Evolutionary conservation across 30 jellyfish, hydroid and myxozoan species (phyloP).

Genomic region (Turritopsis rubra): DNA sequence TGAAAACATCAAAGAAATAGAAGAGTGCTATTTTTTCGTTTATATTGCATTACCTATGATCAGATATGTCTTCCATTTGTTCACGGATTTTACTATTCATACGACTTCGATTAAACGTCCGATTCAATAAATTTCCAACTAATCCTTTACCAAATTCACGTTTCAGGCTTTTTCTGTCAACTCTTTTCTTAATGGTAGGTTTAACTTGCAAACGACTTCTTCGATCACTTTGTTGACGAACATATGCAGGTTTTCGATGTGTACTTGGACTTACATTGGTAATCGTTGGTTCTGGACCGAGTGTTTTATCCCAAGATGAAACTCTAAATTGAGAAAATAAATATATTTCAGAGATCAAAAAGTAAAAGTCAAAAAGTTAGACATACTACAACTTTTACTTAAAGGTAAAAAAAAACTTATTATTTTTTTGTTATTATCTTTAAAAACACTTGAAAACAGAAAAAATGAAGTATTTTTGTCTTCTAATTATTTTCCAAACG

Average conservation of each 20-base stretch:
- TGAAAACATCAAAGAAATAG: too few species aligned
- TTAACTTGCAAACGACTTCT: slow-evolving; percentile 72
- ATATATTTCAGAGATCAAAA: too few species aligned
- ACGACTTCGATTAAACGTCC: slow-evolving; percentile 47
- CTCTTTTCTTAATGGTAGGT: slow-evolving; percentile 50
- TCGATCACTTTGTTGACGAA: slow-evolving; percentile 83
- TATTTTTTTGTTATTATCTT: too few species aligned
- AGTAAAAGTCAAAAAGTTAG: too few species aligned
- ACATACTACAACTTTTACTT: too few species aligned
- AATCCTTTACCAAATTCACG: slow-evolving; percentile 78
- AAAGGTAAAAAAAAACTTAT: background rate
- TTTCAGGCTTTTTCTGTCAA: slow-evolving; percentile 32
- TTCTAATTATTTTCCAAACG: too few species aligned
- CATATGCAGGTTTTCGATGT: slow-evolving; percentile 37
- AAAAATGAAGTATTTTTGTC: too few species aligned
- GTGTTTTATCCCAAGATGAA: slow-evolving; percentile 57
- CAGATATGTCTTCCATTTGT: slow-evolving; percentile 78
- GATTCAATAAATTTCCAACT: slow-evolving; percentile 61
- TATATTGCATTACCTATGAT: slow-evolving; percentile 95
- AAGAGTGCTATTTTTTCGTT: too few species aligned
- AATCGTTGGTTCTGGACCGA: slow-evolving; percentile 38
- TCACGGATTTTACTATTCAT: slow-evolving; percentile 57
- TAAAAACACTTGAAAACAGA: too few species aligned
- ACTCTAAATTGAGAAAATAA: slow-evolving; percentile 24
- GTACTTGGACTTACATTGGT: slow-evolving; percentile 40